phyloP scores from a whole-genome alignment of 2,113 vertebrate genomes.

The Siphamia tubifer region DNA sequence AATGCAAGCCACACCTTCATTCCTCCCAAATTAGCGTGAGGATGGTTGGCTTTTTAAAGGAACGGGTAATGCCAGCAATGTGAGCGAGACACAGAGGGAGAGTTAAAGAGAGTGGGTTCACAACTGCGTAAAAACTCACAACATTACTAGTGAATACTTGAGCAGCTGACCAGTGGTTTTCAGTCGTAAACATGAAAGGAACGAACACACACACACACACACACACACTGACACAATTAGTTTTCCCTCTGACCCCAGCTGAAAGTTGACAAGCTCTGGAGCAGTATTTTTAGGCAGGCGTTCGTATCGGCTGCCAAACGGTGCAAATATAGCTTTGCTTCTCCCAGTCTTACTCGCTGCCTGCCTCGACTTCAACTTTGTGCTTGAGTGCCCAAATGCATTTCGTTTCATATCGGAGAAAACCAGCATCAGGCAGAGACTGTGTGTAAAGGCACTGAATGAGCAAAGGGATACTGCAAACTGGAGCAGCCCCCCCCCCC shows the following conservation, averaged over 20 bases:
- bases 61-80: slow-evolving; percentile 50
- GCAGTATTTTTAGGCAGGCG: slow-evolving; percentile 76
- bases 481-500: slow-evolving; percentile 51
- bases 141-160: slow-evolving; percentile 41
- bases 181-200: slow-evolving; percentile 33
- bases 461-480: slow-evolving; percentile 47
- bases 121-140: slow-evolving; percentile 43
- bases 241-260: slow-evolving; percentile 58
- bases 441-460: too few species aligned
- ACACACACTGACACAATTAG: slow-evolving; percentile 11
- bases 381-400: background rate
- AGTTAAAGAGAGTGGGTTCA: slow-evolving; percentile 54
- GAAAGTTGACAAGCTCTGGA: slow-evolving; percentile 65
- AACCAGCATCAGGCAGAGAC: slow-evolving; percentile 15
- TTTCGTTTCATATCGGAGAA: background rate
- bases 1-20: slow-evolving; percentile 66
- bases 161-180: slow-evolving; percentile 60
- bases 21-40: slow-evolving; percentile 67
- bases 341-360: slow-evolving; percentile 49
- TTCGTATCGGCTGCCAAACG: slow-evolving; percentile 67
- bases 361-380: too few species aligned
- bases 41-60: slow-evolving; percentile 61
- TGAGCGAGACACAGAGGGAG: background rate
- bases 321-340: slow-evolving; percentile 69
- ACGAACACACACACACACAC: background rate